Base-by-base conservation (phyloP, 1,140 invertebrate genomes). In the Drosophila obscura region DNA sequence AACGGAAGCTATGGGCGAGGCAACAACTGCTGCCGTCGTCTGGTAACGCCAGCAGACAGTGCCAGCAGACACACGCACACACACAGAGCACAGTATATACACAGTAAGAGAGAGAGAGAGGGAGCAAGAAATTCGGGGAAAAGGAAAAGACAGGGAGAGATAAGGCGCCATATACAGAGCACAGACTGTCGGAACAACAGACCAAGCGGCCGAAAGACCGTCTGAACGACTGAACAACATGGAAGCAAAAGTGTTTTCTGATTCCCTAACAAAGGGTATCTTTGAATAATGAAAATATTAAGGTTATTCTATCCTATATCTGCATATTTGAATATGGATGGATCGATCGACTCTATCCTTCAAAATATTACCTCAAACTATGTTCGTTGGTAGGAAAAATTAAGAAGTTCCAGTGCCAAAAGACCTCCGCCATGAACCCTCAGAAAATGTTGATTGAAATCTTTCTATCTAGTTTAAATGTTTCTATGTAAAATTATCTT, bases 21-120 rank as follows among this genome's bases (percentile, higher is more conserved):
- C 81, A 76, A 57, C 35, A 39, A 39, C 11, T 39, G 56, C 51
- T 52, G 56, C 73, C 55, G 67, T 61, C 78, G 80, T 80, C 80
- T 83, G 80, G 74, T 71, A 81, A 77, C 44, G 58, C 53, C 76
- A 79, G 79, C 83, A 87, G 79, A 87, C 83, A 79, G 77, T 68
- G 57, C 35, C 35, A 39, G 50, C 67, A 69, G 55, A 74, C 63
- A 68, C 50, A 56, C 50, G 62, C 24, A 66, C 41, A 76, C 31
- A 62, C 63, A 65, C 49, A 55, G 35, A 63, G 31, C 51, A 9
- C 31, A 35, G 43, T 59, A 57, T n/a, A 62, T 13, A 69, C 15
- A 35, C 22, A 24, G 2, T 35, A 24, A 16, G 16, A 19, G 15
- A 26, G 61, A 31, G 31, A 6, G 48, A 2, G 8, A 11, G 7